A percentile compares a stretch with the other conserved stretches of the same genome.
These are phyloP conservation scores for Pseudomugil gertrudae DNA, from an alignment of 2,797 vertebrate genomes.

Conservation along the genomic window DNA sequence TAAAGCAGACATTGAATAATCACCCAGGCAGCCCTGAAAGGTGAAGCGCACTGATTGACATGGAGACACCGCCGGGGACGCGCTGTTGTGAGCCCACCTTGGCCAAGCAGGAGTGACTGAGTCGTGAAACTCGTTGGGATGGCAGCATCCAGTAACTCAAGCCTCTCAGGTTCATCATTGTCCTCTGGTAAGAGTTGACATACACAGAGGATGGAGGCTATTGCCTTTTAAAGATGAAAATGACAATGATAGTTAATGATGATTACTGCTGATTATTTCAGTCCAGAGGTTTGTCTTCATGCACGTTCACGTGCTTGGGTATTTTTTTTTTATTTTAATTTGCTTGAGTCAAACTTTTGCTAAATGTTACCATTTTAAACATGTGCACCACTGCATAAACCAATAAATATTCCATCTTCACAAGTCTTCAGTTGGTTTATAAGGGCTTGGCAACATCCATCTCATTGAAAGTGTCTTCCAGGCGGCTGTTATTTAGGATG, in stretches of 20 bases:
- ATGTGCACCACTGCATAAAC: not conserved
- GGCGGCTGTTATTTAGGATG: slow-evolving; percentile 22
- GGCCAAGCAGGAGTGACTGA: slow-evolving; percentile 65
- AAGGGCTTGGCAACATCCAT: not conserved
- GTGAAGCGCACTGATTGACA: slow-evolving; percentile 58
- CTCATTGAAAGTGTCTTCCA: not conserved
- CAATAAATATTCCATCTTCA: slow-evolving; percentile 7
- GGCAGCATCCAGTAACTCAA: slow-evolving; percentile 98
- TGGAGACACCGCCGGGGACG: slow-evolving; percentile 81
- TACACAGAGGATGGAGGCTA: not conserved
- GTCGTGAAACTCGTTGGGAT: slow-evolving; percentile 78
- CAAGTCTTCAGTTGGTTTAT: slow-evolving; percentile 4
- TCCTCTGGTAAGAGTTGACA: slow-evolving; percentile 90
- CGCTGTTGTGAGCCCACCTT: slow-evolving; percentile 73
- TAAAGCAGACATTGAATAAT: slow-evolving; percentile 42
- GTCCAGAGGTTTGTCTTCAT: not conserved
- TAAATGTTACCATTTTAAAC: not conserved
- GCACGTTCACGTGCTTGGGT: not conserved
- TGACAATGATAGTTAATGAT: not conserved
- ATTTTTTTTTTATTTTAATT: not conserved
- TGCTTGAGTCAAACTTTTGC: slow-evolving; percentile 48
- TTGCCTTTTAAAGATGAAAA: not conserved
- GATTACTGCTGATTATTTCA: not conserved
- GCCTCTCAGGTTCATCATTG: slow-evolving; percentile 94
- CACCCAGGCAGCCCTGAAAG: slow-evolving; percentile 23